Base-by-base conservation (phyloP, 2,113 vertebrate genomes). In the western clawed frog (Xenopus tropicalis) region DNA sequence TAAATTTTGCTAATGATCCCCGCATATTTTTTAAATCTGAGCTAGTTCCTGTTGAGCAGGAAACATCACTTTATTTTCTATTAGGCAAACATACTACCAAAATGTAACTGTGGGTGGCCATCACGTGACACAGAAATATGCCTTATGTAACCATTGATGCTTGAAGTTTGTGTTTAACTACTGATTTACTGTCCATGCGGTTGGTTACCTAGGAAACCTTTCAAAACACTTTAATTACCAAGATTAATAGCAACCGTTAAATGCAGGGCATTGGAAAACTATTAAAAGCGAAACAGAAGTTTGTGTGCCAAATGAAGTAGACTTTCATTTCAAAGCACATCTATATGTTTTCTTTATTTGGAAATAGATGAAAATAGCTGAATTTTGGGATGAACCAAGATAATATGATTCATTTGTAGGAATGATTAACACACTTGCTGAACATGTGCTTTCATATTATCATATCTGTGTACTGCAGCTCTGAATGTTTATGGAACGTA, bases 61-160 rank as follows among this genome's bases (percentile, higher is more conserved):
- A 66, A 51, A 46, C 65, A 48, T 71, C 78, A 70, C 73, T 86
- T 82, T 62, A 54, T 59, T 69, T 85, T 83, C 80, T 84, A 62
- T 71, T 78, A 86, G 79, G 80, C 85, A 83, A 81, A 84, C 80
- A 82, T 80, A 85, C 79, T 81, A 76, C 69, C 82, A 77, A 65
- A 69, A 0, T 75, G 79, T 73, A 81, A 77, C 77, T 77, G 80
- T 82, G 84, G 83, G 82, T 83, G 84, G 80, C 79, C 79, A 20
- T 78, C 80, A 80, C 76, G 66, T 72, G 69, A 83, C 71, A 82
- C 70, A 70, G 63, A 81, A 83, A 84, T 80, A 75, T 82, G 65
- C 74, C 78, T 80, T 20, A 1, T 70, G 74, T 52, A 25, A 66
- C 79, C 80, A 52, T 72, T 57, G 69, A 43, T 23, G 43, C 56